Evolutionary conservation across 2,888 invertebrate species (phyloP).

Genomic region (Lepidochitona cinerea): DNA sequence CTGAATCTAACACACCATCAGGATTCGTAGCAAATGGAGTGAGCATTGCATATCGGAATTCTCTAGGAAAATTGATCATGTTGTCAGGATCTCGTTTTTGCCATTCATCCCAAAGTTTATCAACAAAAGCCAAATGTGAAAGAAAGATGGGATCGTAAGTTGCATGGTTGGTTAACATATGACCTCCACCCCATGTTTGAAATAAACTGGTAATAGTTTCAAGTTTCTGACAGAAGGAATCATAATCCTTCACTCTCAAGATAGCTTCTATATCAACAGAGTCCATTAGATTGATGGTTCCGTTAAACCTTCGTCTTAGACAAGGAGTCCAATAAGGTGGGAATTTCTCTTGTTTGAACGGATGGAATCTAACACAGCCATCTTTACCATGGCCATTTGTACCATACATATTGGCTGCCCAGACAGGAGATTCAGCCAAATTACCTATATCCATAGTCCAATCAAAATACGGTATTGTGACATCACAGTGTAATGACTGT

Average conservation of each 20-base stretch:
- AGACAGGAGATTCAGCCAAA: constrained; percentile 53
- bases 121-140: constrained; percentile 64
- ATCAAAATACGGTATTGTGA: constrained; percentile 69
- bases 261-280: constrained; percentile 60
- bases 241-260: constrained; percentile 51
- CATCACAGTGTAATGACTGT: constrained; percentile 56
- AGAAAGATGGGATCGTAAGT: constrained; percentile 66
- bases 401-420: constrained; percentile 66
- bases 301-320: constrained; percentile 59
- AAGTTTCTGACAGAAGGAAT: constrained; percentile 54
- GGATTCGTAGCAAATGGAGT: constrained; percentile 59
- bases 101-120: constrained; percentile 67
- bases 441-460: constrained; percentile 66
- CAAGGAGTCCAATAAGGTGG: constrained; percentile 62
- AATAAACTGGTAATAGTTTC: constrained; percentile 53
- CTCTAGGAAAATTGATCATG: constrained; percentile 50
- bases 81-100: constrained; percentile 49
- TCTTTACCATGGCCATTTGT: constrained; percentile 56
- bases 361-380: constrained; percentile 62
- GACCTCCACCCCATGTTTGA: constrained; percentile 65
- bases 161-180: constrained; percentile 58
- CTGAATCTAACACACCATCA: constrained; percentile 63
- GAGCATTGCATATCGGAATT: constrained; percentile 55
- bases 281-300: constrained; percentile 56
- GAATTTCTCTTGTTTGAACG: constrained; percentile 62